Evolutionary conservation across 1,140 invertebrate genomes (phyloP).

Genomic region (Myzus persicae): DNA sequence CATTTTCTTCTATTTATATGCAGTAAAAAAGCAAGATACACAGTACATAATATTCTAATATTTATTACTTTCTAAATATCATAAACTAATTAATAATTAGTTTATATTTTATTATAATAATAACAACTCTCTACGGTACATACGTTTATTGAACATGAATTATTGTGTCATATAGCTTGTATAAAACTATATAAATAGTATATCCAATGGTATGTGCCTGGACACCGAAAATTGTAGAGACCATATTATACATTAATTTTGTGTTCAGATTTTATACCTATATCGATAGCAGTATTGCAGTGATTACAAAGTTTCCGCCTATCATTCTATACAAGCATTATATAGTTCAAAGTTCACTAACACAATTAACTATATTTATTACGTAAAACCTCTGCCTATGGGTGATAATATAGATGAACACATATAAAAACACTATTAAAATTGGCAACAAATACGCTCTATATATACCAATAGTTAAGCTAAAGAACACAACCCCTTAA

Average conservation of each 20-base stretch:
- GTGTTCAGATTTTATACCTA: background rate
- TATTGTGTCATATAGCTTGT: background rate
- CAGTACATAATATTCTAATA: background rate
- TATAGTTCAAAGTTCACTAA: too few species aligned
- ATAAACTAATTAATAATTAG: background rate
- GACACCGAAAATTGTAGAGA: background rate
- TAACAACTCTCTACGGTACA: background rate
- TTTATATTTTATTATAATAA: background rate
- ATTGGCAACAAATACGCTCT: too few species aligned
- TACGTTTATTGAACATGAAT: background rate
- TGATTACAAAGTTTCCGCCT: background rate
- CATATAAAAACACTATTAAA: too few species aligned
- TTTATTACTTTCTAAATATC: background rate
- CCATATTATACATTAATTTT: background rate
- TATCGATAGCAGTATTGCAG: background rate
- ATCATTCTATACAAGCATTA: too few species aligned
- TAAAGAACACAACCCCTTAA: too few species aligned
- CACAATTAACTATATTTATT: too few species aligned
- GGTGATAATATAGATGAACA: too few species aligned
- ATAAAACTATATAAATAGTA: background rate
- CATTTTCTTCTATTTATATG: background rate
- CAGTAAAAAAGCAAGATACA: background rate
- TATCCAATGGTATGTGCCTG: background rate
- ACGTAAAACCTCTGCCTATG: too few species aligned
- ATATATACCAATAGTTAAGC: too few species aligned